These are phyloP conservation scores for Autographa pulchrina DNA, from an alignment of 2,888 invertebrate genomes.

Conservation along the genomic window DNA sequence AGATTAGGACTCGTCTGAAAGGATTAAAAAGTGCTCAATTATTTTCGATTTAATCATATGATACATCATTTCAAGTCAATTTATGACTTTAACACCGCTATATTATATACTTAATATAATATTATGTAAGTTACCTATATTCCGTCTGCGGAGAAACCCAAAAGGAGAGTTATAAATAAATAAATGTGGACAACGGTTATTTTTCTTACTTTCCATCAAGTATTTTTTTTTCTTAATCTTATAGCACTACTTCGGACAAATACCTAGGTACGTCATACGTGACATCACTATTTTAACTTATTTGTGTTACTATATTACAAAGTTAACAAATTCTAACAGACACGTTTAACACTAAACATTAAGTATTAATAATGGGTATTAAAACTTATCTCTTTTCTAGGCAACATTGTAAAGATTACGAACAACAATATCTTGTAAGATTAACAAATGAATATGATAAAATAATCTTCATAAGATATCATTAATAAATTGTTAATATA, in stretches of 20 bases:
- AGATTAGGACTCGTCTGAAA: not conserved
- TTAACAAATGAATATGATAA: not conserved
- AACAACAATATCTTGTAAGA: not conserved
- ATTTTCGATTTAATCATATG: not conserved
- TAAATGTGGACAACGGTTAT: no score
- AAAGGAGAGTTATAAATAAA: no score
- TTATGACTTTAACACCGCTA: not conserved
- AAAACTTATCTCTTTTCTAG: slow-evolving; percentile 34
- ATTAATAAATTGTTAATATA: slow-evolving; percentile 32
- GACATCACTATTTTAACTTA: no score
- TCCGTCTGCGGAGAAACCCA: no score
- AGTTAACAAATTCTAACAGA: slow-evolving; percentile 3
- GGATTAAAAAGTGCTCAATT: not conserved
- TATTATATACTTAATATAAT: not conserved
- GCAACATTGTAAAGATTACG: slow-evolving; percentile 36
- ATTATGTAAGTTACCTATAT: no score
- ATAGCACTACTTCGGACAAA: no score
- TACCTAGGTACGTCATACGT: no score
- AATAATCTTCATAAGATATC: slow-evolving; percentile 30
- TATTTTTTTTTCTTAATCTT: no score
- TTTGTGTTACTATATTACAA: slow-evolving; percentile 2
- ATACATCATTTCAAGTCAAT: not conserved
- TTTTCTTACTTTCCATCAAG: no score
- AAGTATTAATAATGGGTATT: slow-evolving; percentile 12
- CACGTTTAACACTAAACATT: slow-evolving; percentile 21